Conservation (phyloP, 2,797 vertebrate species). For the Leptoclinus maculatus region DNA sequence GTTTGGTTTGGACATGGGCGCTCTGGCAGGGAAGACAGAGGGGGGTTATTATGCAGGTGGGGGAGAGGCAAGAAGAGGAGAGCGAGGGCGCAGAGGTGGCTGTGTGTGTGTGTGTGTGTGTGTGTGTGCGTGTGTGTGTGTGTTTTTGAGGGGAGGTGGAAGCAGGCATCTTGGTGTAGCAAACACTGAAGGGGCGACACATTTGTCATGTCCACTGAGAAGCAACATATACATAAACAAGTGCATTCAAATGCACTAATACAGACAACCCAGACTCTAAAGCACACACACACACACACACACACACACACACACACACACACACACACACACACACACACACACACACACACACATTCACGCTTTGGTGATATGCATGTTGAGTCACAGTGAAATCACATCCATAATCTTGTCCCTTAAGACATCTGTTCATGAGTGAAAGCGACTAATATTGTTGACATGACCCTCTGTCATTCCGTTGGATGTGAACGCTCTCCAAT, state of each 20-base stretch:
- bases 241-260: constrained; percentile 69
- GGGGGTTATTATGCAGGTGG: constrained; percentile 75
- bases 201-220: constrained; percentile 85
- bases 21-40: constrained; percentile 74
- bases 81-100: constrained; percentile 71
- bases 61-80: constrained; percentile 51
- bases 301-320: constrained; percentile 15
- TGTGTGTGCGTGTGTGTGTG: constrained; percentile 19
- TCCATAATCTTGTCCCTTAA: constrained; percentile 58
- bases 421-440: constrained; percentile 70
- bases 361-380: constrained; percentile 52
- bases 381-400: constrained; percentile 68
- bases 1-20: constrained; percentile 83
- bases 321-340: not conserved
- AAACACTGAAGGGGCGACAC: constrained; percentile 74
- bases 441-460: constrained; percentile 64
- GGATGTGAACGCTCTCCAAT: constrained; percentile 48
- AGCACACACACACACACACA: constrained; percentile 16
- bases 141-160: constrained; percentile 44
- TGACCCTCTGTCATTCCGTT: constrained; percentile 61
- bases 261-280: constrained; percentile 45
- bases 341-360: not conserved
- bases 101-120: constrained; percentile 41
- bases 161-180: constrained; percentile 65
- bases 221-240: constrained; percentile 78